Base-by-base conservation (phyloP, 2,113 vertebrate species). In the Pungitius pungitius region DNA sequence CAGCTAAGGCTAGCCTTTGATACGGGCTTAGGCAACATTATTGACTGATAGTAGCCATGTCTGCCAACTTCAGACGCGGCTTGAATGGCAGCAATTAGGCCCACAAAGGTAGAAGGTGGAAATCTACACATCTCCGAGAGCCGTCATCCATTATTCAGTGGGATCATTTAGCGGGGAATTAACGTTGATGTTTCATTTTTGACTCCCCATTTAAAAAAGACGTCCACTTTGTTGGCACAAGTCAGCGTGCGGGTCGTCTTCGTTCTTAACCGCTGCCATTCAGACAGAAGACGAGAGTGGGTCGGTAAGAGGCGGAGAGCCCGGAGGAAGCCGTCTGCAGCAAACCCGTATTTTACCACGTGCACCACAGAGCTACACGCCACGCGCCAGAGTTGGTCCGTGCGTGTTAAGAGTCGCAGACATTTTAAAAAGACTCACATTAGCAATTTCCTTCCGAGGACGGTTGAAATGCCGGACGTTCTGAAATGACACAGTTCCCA, bases 161-260 rank as follows among this genome's bases (percentile, higher is more conserved):
- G 75, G 81, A 88, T 88, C 87, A 87, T 91, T 93, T 92, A 93
- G 87, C 76, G 35, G 74, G 75, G 88, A 92, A 92, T 93, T 92
- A 92, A 92, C 84, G 91, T 89, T 90, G 88, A 92, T 92, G 90
- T 89, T 91, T 91, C 89, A 83, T 90, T 90, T 91, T 87, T 90
- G 81, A 89, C 85, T 88, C 66, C 26, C 70, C 83, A 49, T 91
- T n/a, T 91, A 89, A 90, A 85, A 81, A 88, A 89, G 88, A 92
- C 88, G 88, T 92, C 86, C 74, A 65, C 71, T 88, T 68, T 70
- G 62, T 82, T 92, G 87, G 86, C 91, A 91, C 84, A 75, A 89
- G 91, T 86, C 87, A 72, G 86, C 54, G 63, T 68, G 40, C 78
- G 81, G 90, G 89, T 92, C 81, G 66, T 88, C 87, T 90, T 85